phyloP scores from a whole-genome alignment of 2,888 invertebrate genomes.

The Phaonia tiefii region DNA sequence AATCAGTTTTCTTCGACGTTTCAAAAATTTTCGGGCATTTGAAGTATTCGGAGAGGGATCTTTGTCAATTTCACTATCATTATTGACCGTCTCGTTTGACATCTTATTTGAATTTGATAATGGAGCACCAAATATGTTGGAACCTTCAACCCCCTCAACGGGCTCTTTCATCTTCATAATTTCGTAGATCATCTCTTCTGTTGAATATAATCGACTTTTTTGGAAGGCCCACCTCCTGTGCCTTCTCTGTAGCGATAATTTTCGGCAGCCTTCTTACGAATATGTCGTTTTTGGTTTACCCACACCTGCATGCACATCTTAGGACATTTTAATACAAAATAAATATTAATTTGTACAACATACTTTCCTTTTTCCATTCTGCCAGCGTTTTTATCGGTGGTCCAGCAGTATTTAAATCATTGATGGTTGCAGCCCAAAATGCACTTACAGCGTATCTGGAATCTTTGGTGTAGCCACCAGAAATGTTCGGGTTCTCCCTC shows the following conservation, averaged over 20 bases:
- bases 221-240: constrained; percentile 12
- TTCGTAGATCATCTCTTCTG: constrained; percentile 12
- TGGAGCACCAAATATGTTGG: neutral
- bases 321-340: no score
- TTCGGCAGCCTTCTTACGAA: constrained; percentile 7
- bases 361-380: neutral
- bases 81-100: neutral
- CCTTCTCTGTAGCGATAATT: constrained; percentile 13
- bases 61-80: neutral
- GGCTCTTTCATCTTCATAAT: constrained; percentile 12
- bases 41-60: neutral
- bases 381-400: constrained; percentile 16
- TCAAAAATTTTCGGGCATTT: neutral
- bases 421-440: neutral
- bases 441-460: neutral
- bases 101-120: neutral
- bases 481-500: neutral
- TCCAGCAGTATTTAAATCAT: neutral
- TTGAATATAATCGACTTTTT: constrained; percentile 6
- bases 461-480: constrained; percentile 3
- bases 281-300: constrained; percentile 2
- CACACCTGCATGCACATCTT: neutral
- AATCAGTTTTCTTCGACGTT: neutral
- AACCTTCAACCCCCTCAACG: constrained; percentile 12
- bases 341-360: neutral